Evolutionary conservation across 2,797 vertebrate genomes (phyloP), one percentile per base, ranked within the genome.

Genomic region (Diplodus sargus): DNA sequence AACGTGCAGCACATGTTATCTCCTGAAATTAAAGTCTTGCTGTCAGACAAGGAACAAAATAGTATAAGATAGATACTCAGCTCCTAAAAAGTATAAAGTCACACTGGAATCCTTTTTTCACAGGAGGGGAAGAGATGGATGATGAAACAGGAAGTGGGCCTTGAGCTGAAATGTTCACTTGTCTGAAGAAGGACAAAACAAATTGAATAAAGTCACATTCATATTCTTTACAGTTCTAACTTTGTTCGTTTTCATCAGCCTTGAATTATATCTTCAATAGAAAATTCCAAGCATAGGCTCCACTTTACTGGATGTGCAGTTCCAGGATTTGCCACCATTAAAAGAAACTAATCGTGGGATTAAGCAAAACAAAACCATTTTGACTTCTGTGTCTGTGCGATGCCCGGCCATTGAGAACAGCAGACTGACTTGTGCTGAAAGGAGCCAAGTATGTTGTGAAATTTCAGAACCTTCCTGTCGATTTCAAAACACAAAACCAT

Each of bases 1-100:
- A 76, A 84, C 86, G 90, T 90, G 85, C 82, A 75, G 85, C 75
- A 51, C 48, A 59, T 59, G 49, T 75, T 61, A 86, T 73, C 63
- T 79, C 78, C 62, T 69, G 68, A 80, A 76, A 72, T 58, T 1
- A 57, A 73, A 70, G 18, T 87, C 74, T 75, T n/a, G 64, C 49
- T 76, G 51, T 79, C 54, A 53, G 76, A 81, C 49, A 76, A 67
- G 65, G 84, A 79, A 87, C 2, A 12, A 54, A 77, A 72, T 72
- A 58, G 58, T 45, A 72, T 81, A 85, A 79, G 74, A 90, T 77
- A 70, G 58, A 76, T 47, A 57, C 49, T 66, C 10, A 79, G 67
- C 70, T 67, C 61, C 58, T 78, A 28, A 53, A 58, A 63, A 69
- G 76, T 73, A 30, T 48, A 58, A 45, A 76, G 79, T 79, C 48